Evolutionary conservation across 2,797 vertebrate species (phyloP).

Genomic region (Lacerta agilis): DNA sequence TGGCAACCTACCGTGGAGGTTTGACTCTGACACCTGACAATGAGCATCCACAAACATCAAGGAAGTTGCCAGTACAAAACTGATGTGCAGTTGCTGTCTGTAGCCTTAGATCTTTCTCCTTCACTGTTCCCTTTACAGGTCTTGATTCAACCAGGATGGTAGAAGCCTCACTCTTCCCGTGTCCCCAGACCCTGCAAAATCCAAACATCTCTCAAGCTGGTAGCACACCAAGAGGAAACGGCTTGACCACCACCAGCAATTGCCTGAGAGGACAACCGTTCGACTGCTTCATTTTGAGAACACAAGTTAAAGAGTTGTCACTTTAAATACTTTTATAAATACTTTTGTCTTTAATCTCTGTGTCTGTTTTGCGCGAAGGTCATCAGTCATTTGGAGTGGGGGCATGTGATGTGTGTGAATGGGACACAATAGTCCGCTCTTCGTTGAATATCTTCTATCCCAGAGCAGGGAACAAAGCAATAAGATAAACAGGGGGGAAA

Average conservation of each 20-base stretch:
- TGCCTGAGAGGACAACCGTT: rapidly evolving
- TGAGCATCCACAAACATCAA: too few species aligned
- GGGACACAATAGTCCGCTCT: too few species aligned
- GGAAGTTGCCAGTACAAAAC: too few species aligned
- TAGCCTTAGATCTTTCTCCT: background rate
- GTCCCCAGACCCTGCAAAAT: background rate
- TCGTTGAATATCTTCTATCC: too few species aligned
- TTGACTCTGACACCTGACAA: too few species aligned
- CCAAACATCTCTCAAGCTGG: background rate
- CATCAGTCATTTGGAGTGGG: slow-evolving; percentile 5
- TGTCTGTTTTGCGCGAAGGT: slow-evolving; percentile 49
- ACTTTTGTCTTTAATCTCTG: slow-evolving; percentile 59
- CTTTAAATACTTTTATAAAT: slow-evolving; percentile 63
- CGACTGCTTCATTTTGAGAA: background rate
- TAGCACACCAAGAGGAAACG: background rate
- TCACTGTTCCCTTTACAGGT: slow-evolving; percentile 40
- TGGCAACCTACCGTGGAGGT: too few species aligned
- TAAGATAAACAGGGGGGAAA: too few species aligned
- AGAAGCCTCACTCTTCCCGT: background rate
- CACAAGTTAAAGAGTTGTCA: slow-evolving; percentile 54
- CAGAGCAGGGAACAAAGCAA: too few species aligned
- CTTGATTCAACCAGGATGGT: slow-evolving; percentile 40
- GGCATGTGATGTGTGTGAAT: background rate
- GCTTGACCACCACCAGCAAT: background rate
- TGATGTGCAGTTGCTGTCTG: background rate